phyloP scores from a whole-genome alignment of 1,140 invertebrate species.

The Magallana angulata region DNA sequence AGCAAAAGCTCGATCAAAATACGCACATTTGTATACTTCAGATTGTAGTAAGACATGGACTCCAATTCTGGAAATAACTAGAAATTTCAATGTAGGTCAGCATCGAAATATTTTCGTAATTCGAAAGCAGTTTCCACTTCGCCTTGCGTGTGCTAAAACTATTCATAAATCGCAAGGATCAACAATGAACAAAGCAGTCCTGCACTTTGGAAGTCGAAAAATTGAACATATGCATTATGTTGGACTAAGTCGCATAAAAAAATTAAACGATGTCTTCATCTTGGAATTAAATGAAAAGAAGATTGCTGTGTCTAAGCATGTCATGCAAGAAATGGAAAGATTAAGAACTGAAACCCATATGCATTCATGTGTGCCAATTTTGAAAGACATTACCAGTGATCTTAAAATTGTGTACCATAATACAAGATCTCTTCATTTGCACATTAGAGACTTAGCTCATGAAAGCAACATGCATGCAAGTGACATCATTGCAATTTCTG shows the following conservation, averaged over 20 bases:
- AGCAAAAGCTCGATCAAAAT: constrained; percentile 37
- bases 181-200: constrained; percentile 28
- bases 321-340: constrained; percentile 56
- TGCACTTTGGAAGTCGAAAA: constrained; percentile 45
- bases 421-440: constrained; percentile 46
- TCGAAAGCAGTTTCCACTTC: constrained; percentile 41
- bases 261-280: constrained; percentile 24
- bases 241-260: constrained; percentile 38
- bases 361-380: constrained; percentile 28
- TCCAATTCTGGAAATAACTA: constrained; percentile 54
- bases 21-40: constrained; percentile 51
- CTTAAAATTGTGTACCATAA: constrained; percentile 51
- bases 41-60: constrained; percentile 46
- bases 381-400: neutral
- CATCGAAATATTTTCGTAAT: constrained; percentile 12
- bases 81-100: constrained; percentile 39
- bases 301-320: constrained; percentile 45
- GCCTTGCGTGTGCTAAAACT: constrained; percentile 35
- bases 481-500: constrained; percentile 50
- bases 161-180: constrained; percentile 50
- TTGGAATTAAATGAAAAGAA: constrained; percentile 43
- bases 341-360: constrained; percentile 17
- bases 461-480: constrained; percentile 37
- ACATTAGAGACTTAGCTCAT: constrained; percentile 40
- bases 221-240: constrained; percentile 50